Evolutionary conservation across 2,888 invertebrate genomes (phyloP), one percentile per base, ranked within the genome.

Genomic region (Dynastes maya): DNA sequence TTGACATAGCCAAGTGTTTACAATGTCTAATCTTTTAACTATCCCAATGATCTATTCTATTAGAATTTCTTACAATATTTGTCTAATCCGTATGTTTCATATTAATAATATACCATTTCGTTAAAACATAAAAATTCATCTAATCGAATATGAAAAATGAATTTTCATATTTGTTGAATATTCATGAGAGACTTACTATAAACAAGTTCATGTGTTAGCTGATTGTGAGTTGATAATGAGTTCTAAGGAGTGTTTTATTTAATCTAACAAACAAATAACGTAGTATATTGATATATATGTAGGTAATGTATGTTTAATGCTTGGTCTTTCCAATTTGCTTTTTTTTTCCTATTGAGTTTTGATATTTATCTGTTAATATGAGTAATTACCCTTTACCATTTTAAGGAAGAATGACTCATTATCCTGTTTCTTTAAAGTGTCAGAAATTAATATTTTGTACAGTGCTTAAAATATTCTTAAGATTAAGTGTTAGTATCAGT

Each of bases 1-100:
- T 72, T 78, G 75, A 71, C 49, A 71, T 37, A 13, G 32, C 72
- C 72, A 72, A 72, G 72, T 72, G 58, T 58, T 72, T 72, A 72
- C 58, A 72, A 61, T 58, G 16, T 72, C 45, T 70, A 49, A 65
- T 76, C 11, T 8, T 8, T 79, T 72, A 51, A 29, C 22, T 53
- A 13, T 64, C 37, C 61, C 45, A 53, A 65, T n/a, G 51, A 27
- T 22, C 68, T 61, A 72, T 58, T 40, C 22, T 58, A 64, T 75
- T 75, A 65, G 51, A 75, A 49, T 53, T 64, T 65, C 53, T 13
- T 61, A 58, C 32, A 32, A 45, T 45, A 11, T 45, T 45, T 11
- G 45, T 5, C 5, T 37, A 45, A 45, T 8, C 22, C 22, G 22
- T 22, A 22, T 22, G 22, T 22, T 22, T 22, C 22, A 22, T 22